Evolutionary conservation across 2,797 vertebrate genomes (phyloP).

Genomic region (Sebastes matsubarae): DNA sequence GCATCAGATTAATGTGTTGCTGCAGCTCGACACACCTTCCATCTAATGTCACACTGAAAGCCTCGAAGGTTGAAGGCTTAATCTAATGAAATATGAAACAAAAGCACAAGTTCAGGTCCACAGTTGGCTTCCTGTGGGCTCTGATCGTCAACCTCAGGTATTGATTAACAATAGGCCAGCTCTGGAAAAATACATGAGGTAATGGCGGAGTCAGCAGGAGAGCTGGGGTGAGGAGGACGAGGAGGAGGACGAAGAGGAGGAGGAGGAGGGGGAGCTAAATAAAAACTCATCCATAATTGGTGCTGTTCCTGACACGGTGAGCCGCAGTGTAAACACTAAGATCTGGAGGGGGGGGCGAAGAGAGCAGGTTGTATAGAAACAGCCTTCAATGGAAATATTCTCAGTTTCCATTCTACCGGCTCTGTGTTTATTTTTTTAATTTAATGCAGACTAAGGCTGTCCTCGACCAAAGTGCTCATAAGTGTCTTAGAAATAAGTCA

Average conservation of each 20-base stretch:
- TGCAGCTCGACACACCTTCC: not conserved
- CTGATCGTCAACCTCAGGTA: not conserved
- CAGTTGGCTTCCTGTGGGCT: not conserved
- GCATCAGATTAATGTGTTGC: not conserved
- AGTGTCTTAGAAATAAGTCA: no score
- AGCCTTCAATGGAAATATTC: no score
- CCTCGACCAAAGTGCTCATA: no score
- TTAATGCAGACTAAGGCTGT: no score
- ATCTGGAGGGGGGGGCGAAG: not conserved
- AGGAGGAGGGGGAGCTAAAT: constrained; percentile 24
- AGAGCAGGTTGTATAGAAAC: not conserved
- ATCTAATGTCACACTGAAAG: not conserved
- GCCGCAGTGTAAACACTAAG: constrained; percentile 38
- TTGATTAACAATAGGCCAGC: constrained; percentile 43
- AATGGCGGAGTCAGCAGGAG: constrained; percentile 31
- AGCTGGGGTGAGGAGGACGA: not conserved
- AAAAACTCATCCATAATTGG: constrained; percentile 67
- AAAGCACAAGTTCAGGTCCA: not conserved
- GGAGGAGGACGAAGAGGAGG: not conserved
- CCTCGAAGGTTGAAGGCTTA: not conserved
- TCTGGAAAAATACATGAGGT: constrained; percentile 47
- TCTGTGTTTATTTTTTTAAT: no score
- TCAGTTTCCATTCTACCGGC: no score
- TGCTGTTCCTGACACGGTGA: constrained; percentile 43
- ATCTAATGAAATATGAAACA: constrained; percentile 26